Conservation (phyloP, 2,888 invertebrate species). For the Oxyscelio sp. region DNA sequence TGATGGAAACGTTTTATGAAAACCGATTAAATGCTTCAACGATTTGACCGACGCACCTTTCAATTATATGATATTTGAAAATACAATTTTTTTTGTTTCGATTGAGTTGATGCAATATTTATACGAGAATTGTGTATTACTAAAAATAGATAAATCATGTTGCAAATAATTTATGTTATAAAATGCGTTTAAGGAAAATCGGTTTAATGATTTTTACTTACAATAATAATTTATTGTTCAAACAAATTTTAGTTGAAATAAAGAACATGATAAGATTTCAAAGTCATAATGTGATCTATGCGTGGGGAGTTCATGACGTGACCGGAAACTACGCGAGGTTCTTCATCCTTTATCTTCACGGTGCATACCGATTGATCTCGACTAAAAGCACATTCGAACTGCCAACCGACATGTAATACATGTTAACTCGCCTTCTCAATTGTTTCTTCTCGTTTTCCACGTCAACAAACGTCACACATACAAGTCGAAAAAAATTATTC, state of each 20-base stretch:
- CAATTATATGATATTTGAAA: neutral
- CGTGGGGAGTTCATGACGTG: constrained; percentile 43
- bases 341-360: constrained; percentile 41
- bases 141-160: no score
- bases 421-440: no score
- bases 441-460: no score
- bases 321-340: constrained; percentile 60
- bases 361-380: constrained; percentile 57
- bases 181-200: no score
- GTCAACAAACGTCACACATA: no score
- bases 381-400: constrained; percentile 29
- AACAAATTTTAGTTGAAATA: constrained; percentile 31
- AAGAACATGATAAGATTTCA: constrained; percentile 24
- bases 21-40: constrained; percentile 5
- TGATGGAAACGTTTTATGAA: neutral
- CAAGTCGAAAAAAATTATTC: no score
- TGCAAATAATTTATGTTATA: no score
- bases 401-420: constrained; percentile 24
- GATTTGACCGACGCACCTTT: constrained; percentile 10
- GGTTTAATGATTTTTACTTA: no score
- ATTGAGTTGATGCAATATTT: neutral
- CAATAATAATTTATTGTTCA: no score
- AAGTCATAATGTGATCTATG: constrained; percentile 34
- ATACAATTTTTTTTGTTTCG: neutral
- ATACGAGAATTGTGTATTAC: no score